Base-by-base conservation (phyloP, 2,113 vertebrate species). In the Oryzias celebensis region DNA sequence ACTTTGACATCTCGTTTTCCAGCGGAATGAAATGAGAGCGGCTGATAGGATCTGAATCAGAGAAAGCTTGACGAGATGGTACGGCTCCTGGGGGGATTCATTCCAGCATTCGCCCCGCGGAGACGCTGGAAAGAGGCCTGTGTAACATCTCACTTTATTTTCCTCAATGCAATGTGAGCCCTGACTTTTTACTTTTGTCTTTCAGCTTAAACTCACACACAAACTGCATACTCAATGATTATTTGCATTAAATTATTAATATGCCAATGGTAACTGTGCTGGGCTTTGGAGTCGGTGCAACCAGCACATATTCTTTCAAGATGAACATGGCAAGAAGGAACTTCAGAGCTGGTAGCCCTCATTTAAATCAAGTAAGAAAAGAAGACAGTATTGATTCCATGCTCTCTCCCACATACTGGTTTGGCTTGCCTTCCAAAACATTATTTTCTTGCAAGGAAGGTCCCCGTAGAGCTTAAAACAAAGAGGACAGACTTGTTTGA, bases 171-270 rank as follows among this genome's bases (percentile, higher is more conserved):
- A 78, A 85, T 84, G 73, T 77, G 77, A 86, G 84, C 78, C 85
- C 82, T 73, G 81, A 80, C 81, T 83, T 86, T 89, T 68, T 87
- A 85, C 81, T 90, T 89, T 88, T 86, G 89, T 90, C 86, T 90
- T 90, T 90, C 80, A 87, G 87, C 89, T 89, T 84, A 85, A 81
- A 88, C 90, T 87, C 84, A 17, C 80, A 68, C 73, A 83, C 84
- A 89, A 89, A 90, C 82, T 61, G 84, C 81, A 91, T 89, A 84
- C 84, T 83, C 82, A 85, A 90, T 91, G 81, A 88, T 91, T 89
- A 87, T 91, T 90, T 91, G 86, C 78, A 83, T 89, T 90, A 86
- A 90, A 90, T 92, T 87, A 89, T 91, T 89, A 86, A 91, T 91
- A 87, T 79, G 65, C 75, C 81, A 76, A 82, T 89, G 84, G 86